Conservation (phyloP, 2,797 vertebrate genomes). For the Enteromius viviparus region DNA sequence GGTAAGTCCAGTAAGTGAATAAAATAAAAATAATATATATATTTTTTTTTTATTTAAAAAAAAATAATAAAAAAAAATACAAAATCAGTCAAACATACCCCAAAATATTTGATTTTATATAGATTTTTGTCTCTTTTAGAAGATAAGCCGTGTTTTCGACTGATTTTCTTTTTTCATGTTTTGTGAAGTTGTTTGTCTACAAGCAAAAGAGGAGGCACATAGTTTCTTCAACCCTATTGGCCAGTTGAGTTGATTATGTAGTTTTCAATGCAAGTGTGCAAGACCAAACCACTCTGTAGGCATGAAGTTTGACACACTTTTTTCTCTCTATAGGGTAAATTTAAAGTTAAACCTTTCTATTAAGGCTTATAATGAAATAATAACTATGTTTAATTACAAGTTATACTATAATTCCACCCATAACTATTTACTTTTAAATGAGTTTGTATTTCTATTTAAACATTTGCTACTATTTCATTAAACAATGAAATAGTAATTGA, state of each 20-base stretch:
- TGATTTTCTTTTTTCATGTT: not conserved
- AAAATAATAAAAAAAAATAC: too few species aligned
- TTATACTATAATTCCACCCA: not conserved
- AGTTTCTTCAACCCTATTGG: constrained; percentile 38
- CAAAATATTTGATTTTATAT: not conserved
- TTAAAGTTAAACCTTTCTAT: not conserved
- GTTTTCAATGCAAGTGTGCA: not conserved
- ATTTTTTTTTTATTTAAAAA: too few species aligned
- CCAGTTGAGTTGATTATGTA: not conserved
- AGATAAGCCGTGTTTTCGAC: not conserved
- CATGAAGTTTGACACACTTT: not conserved
- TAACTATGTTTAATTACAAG: not conserved
- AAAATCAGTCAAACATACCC: not conserved
- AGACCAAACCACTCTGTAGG: not conserved
- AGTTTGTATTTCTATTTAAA: not conserved
- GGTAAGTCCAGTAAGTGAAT: not conserved
- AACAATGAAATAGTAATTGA: not conserved
- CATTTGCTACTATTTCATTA: not conserved
- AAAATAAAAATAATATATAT: too few species aligned
- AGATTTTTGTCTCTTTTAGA: not conserved
- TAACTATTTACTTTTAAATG: not conserved
- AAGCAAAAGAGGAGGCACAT: constrained; percentile 45
- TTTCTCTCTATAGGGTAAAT: not conserved
- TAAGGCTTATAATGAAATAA: not conserved
- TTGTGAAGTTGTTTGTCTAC: constrained; percentile 37